Percentiles rank a stretch among this genome's conserved stretches.
These are phyloP conservation scores for Lathronympha strigana DNA, from an alignment of 2,888 invertebrate species.

Conservation along the genomic window DNA sequence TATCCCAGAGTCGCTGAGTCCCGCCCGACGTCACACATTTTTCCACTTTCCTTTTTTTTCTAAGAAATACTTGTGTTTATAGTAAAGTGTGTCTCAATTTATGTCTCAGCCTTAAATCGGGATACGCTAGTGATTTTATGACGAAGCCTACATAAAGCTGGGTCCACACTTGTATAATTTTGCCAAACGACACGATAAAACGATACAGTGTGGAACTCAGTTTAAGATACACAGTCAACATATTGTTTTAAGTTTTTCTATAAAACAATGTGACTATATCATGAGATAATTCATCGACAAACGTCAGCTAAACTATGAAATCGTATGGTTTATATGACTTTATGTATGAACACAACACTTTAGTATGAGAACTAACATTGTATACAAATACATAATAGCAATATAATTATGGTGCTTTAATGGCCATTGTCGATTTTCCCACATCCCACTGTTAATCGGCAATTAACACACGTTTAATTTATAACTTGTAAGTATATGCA, in stretches of 20 bases:
- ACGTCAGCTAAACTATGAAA: neutral
- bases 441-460: constrained; percentile 19
- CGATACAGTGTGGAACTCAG: too few species aligned
- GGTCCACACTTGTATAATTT: too few species aligned
- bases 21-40: too few species aligned
- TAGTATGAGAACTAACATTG: constrained; percentile 19
- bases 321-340: neutral
- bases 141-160: too few species aligned
- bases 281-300: neutral
- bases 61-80: too few species aligned
- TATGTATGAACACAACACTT: too few species aligned
- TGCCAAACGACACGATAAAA: too few species aligned
- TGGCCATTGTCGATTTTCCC: constrained; percentile 24
- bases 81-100: too few species aligned
- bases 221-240: neutral
- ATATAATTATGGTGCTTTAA: constrained; percentile 21
- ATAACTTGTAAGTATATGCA: neutral
- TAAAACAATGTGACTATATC: constrained; percentile 21
- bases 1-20: too few species aligned
- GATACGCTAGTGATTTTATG: too few species aligned
- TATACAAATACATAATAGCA: constrained; percentile 11
- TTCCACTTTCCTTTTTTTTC: too few species aligned
- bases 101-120: too few species aligned
- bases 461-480: constrained; percentile 1
- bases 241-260: constrained; percentile 18